Percentiles rank a stretch among this genome's conserved stretches.
These are phyloP conservation scores for Parochlus steinenii DNA, from an alignment of 2,888 invertebrate genomes.

Conservation along the genomic window DNA sequence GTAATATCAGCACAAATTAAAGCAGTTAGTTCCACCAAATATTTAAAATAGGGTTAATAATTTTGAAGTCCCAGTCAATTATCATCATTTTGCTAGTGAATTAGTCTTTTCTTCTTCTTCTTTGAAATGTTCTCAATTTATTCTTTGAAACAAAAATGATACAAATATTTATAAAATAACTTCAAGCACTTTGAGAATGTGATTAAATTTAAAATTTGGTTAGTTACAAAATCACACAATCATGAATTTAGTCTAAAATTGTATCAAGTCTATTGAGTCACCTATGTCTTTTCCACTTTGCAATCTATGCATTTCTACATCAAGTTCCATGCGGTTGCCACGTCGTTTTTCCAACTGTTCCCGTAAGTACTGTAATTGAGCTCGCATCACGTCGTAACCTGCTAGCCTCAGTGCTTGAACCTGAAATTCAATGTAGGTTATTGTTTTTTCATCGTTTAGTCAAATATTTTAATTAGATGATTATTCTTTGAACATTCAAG, in stretches of 20 bases:
- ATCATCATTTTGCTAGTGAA: too few relatives aligned
- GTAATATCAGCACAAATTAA: too few relatives aligned
- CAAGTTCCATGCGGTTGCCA: constrained; percentile 44
- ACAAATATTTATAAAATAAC: background rate
- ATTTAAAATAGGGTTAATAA: too few relatives aligned
- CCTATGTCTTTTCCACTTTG: constrained; percentile 54
- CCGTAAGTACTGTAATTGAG: constrained; percentile 42
- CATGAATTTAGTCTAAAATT: too few relatives aligned
- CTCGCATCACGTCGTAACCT: constrained; percentile 66
- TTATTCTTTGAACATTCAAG: too few relatives aligned
- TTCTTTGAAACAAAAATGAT: background rate
- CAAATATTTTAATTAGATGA: too few relatives aligned
- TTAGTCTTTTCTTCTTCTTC: too few relatives aligned
- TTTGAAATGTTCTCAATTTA: constrained; percentile 1
- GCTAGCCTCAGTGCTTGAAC: constrained; percentile 69
- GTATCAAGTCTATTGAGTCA: constrained; percentile 29
- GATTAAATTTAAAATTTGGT: background rate
- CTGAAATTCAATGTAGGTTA: too few relatives aligned
- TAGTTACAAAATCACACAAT: constrained; percentile 8
- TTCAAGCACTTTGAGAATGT: background rate
- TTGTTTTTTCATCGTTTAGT: too few relatives aligned
- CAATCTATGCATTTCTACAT: constrained; percentile 51
- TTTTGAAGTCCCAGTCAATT: too few relatives aligned
- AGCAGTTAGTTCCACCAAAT: too few relatives aligned
- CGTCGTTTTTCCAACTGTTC: constrained; percentile 43